Evolutionary conservation across 2,888 invertebrate genomes (phyloP).

Genomic region (Cheiracanthium punctorium): DNA sequence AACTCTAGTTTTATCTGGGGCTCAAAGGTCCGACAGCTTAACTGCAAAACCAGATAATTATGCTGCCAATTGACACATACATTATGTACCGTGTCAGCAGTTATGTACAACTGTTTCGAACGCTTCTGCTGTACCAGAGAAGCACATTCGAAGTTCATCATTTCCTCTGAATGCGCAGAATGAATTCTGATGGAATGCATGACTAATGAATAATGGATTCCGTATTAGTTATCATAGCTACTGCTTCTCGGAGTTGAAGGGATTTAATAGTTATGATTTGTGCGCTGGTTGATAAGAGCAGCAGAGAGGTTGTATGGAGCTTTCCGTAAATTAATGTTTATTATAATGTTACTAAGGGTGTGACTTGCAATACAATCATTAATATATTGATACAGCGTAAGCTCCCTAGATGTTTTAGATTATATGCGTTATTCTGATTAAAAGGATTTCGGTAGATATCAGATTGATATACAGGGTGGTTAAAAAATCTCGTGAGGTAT

Average conservation of each 20-base stretch:
- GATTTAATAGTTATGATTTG: neutral
- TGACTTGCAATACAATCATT: too few relatives aligned
- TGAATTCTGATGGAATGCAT: neutral
- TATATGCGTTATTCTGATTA: too few relatives aligned
- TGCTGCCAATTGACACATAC: neutral
- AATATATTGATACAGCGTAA: too few relatives aligned
- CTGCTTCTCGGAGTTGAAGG: neutral
- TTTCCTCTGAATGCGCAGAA: neutral
- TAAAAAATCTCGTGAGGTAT: too few relatives aligned
- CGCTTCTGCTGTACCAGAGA: neutral
- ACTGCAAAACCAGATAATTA: neutral
- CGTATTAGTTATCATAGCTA: neutral
- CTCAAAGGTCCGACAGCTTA: neutral
- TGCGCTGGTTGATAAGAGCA: too few relatives aligned
- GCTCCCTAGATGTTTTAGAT: too few relatives aligned
- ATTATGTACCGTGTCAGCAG: conserved; percentile 4
- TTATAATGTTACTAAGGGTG: too few relatives aligned
- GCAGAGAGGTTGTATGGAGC: too few relatives aligned
- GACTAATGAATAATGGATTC: neutral
- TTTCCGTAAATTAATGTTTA: too few relatives aligned
- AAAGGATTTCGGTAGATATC: too few relatives aligned
- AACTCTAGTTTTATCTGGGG: neutral
- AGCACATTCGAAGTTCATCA: neutral
- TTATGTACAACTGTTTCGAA: neutral
- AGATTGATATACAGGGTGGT: too few relatives aligned